phyloP scores from a whole-genome alignment of 2,888 invertebrate genomes.

The Drosophila parthenogenetica region DNA sequence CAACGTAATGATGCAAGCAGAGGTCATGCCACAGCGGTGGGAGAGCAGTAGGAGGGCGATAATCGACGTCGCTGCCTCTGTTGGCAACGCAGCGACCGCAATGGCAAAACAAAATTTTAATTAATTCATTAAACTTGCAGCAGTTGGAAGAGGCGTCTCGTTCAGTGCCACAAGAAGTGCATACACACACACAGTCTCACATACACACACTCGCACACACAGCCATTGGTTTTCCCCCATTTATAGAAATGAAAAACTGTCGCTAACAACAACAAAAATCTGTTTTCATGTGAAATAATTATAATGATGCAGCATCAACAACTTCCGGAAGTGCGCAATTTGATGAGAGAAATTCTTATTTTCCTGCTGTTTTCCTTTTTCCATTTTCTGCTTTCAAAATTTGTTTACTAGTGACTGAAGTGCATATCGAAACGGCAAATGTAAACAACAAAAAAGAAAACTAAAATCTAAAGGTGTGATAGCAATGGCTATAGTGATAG shows the following conservation, averaged over 20 bases:
- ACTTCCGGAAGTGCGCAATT: constrained; percentile 78
- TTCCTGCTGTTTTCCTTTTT: constrained; percentile 26
- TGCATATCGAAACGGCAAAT: constrained; percentile 20
- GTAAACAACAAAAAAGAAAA: constrained; percentile 44
- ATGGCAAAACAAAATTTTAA: constrained; percentile 62
- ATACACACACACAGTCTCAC: constrained; percentile 21
- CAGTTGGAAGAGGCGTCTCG: constrained; percentile 34
- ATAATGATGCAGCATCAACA: constrained; percentile 32
- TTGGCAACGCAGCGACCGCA: constrained; percentile 18
- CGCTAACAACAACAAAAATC: constrained; percentile 22
- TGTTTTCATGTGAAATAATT: constrained; percentile 44
- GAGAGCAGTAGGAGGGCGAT: background rate
- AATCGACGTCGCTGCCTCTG: constrained; percentile 12
- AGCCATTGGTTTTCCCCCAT: constrained; percentile 15
- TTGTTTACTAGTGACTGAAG: constrained; percentile 24
- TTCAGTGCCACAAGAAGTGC: constrained; percentile 46
- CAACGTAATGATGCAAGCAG: constrained; percentile 56
- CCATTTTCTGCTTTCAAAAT: too few relatives aligned
- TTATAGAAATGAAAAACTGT: constrained; percentile 31
- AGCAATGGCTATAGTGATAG: constrained; percentile 22
- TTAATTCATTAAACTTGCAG: constrained; percentile 74
- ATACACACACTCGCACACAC: constrained; percentile 7
- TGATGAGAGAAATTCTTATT: constrained; percentile 44
- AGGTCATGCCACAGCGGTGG: constrained; percentile 62
- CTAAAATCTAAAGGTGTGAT: constrained; percentile 16